A percentile compares a stretch with the other conserved stretches of the same genome.
These are phyloP conservation scores for Lagenorhynchus albirostris DNA, from an alignment of 2,113 vertebrate genomes.

Conservation along the genomic window DNA sequence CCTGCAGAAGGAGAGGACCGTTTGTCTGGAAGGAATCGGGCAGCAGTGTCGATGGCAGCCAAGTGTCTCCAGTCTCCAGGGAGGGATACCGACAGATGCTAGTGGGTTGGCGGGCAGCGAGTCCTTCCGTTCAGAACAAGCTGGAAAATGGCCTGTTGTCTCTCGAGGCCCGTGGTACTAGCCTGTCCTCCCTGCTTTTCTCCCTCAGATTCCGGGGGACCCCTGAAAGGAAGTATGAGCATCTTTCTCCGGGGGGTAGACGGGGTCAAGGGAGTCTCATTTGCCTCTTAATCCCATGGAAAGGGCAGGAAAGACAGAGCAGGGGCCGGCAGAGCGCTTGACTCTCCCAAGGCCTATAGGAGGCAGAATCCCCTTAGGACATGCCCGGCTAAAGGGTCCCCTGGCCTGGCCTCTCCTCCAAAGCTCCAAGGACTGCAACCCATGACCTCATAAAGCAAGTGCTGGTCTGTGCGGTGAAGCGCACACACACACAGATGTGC, in stretches of 20 bases:
- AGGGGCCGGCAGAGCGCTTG: accelerated
- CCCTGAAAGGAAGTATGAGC: accelerated
- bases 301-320: neutral
- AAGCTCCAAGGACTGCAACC: neutral
- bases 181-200: too few relatives aligned
- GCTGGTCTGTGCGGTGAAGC: accelerated
- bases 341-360: accelerated
- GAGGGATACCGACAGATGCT: neutral
- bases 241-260: neutral
- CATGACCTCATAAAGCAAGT: neutral
- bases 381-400: accelerated
- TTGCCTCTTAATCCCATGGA: neutral
- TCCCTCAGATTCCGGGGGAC: neutral
- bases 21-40: neutral
- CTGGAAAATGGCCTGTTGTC: neutral
- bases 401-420: neutral
- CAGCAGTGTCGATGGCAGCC: accelerated
- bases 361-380: too few relatives aligned
- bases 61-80: accelerated
- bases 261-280: neutral
- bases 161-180: neutral
- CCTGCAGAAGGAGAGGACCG: accelerated
- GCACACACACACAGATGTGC: neutral
- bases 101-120: accelerated
- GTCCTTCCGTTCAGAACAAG: neutral